phyloP scores from a whole-genome alignment of 2,888 invertebrate species.

The Resseliella maxima region DNA sequence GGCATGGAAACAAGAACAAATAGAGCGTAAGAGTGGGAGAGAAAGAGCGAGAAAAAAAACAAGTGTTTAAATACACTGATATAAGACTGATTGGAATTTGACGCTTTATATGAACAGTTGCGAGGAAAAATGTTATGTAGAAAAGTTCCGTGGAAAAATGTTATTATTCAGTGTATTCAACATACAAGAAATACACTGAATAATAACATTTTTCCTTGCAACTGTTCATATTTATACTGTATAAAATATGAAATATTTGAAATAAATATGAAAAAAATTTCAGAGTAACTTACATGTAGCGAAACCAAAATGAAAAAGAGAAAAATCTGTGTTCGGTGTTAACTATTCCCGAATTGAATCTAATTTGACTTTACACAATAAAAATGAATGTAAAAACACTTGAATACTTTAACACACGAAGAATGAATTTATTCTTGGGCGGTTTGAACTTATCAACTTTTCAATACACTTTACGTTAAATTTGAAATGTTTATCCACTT shows the following conservation, averaged over 20 bases:
- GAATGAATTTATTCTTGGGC: constrained; percentile 24
- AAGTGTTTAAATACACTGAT: neutral
- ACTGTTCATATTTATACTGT: no score
- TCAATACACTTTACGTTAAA: neutral
- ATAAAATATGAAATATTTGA: no score
- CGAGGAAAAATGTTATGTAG: no score
- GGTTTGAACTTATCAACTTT: neutral
- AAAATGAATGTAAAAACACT: no score
- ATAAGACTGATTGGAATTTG: no score
- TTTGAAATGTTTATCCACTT: no score
- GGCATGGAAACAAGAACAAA: neutral
- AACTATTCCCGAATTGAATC: neutral
- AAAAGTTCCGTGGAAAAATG: no score
- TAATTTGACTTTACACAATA: constrained; percentile 20
- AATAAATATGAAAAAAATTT: neutral
- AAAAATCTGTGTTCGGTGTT: neutral
- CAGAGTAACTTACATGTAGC: neutral
- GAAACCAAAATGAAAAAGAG: neutral
- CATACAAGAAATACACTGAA: no score
- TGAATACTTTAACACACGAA: neutral
- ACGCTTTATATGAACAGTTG: no score
- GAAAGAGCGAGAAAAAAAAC: neutral
- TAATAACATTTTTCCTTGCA: no score
- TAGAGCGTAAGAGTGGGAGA: neutral
- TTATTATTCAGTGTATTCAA: no score